Evolutionary conservation across 2,888 invertebrate species (phyloP).

Genomic region (Esperia sulphurella): DNA sequence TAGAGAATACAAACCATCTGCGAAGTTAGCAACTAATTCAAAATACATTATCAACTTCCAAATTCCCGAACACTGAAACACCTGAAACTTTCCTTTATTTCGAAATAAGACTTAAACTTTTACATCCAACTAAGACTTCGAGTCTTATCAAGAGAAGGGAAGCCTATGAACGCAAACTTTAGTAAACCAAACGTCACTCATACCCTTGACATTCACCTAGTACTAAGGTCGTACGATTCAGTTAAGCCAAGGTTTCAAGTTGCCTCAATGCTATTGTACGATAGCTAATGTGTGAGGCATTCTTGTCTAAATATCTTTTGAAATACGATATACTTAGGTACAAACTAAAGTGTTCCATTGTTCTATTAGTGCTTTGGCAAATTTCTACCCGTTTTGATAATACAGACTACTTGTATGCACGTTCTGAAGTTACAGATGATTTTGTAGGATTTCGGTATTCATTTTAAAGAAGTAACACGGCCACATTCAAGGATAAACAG

Average conservation of each 20-base stretch:
- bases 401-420: too few relatives aligned
- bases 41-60: background rate
- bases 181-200: slow-evolving; percentile 4
- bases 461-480: background rate
- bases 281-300: slow-evolving; percentile 9
- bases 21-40: background rate
- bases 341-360: slow-evolving; percentile 8
- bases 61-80: background rate
- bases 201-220: slow-evolving; percentile 17
- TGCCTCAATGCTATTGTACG: slow-evolving; percentile 7
- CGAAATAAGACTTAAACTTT: too few relatives aligned
- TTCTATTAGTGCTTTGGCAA: slow-evolving; percentile 6
- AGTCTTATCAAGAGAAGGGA: background rate
- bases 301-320: slow-evolving; percentile 12
- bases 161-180: slow-evolving; percentile 7
- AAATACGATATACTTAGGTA: slow-evolving; percentile 9
- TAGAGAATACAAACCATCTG: background rate
- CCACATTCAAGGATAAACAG: background rate
- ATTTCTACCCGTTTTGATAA: background rate
- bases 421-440: background rate
- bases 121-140: too few relatives aligned
- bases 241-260: slow-evolving; percentile 10
- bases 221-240: slow-evolving; percentile 8
- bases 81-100: background rate
- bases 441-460: background rate